These are phyloP conservation scores for Drosophila ficusphila DNA, from an alignment of 1,140 invertebrate species.

Conservation along the genomic window DNA sequence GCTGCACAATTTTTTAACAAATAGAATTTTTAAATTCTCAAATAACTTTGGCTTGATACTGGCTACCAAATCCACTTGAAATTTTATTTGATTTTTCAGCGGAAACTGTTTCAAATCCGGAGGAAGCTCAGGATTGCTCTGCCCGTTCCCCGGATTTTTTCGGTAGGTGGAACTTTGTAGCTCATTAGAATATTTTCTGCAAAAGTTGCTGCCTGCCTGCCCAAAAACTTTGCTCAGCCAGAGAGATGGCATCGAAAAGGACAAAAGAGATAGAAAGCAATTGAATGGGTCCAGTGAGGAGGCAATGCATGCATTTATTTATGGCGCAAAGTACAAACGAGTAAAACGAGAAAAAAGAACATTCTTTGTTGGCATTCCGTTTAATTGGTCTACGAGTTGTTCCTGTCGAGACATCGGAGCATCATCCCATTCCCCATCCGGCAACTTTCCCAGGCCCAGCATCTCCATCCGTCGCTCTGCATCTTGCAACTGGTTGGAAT, in stretches of 20 bases:
- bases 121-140: constrained; percentile 41
- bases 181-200: constrained; percentile 80
- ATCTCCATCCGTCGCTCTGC: constrained; percentile 13
- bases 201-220: constrained; percentile 37
- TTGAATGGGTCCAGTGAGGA: constrained; percentile 39
- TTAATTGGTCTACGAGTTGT: constrained; percentile 79
- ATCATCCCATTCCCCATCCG: constrained; percentile 21
- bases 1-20: no score
- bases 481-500: constrained; percentile 50
- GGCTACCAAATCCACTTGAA: constrained; percentile 34
- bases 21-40: background rate
- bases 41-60: constrained; percentile 11
- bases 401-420: constrained; percentile 57
- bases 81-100: constrained; percentile 58
- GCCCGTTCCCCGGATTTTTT: constrained; percentile 6
- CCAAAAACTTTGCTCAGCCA: constrained; percentile 47
- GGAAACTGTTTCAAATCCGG: constrained; percentile 12
- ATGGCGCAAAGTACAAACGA: constrained; percentile 36
- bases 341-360: constrained; percentile 47
- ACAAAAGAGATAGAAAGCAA: constrained; percentile 29
- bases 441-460: constrained; percentile 63
- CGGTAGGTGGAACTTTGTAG: constrained; percentile 60
- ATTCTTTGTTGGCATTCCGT: constrained; percentile 70
- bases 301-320: constrained; percentile 64
- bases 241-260: constrained; percentile 9